Base-by-base conservation (phyloP, 2,113 vertebrate species). In the Petaurus breviceps region DNA sequence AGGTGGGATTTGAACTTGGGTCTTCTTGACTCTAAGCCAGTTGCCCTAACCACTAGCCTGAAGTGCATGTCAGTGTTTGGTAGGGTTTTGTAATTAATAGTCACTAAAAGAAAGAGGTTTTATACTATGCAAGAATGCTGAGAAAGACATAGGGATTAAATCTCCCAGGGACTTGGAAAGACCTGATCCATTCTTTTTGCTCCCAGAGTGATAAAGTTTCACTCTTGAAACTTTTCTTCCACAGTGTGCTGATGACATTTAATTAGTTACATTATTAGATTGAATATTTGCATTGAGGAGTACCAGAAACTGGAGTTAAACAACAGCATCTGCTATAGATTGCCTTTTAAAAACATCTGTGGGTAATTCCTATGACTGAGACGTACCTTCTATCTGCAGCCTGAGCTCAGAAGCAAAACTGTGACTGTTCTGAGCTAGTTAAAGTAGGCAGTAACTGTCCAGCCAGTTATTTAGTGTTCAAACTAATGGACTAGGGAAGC, bases 301-400 rank as follows among this genome's bases (percentile, higher is more conserved):
- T 93, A 47, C 93, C 92, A 92, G 91, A 96, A 97, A 91, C 93
- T 50, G 47, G 51, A 89, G 43, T 89, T 93, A 49, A 49, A 77
- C 96, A 93, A 91, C 92, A 84, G 37, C n/a, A 23, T 84, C 23
- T 84, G 68, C n/a, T 84, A 22, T 8, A 43, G 37, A 49, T 84
- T 90, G 12, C 19, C 53, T 89, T 89, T 68, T 90, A n/a, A 89
- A 94, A 96, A 95, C 95, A 84, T 50, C 90, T 24, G 50, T n/a
- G 31, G 16, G 3, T n/a, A 77, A n/a, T 94, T 95, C 92, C 23
- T 93, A 92, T 94, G 91, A 47, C 19, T 25, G 51, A 84, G n/a
- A 22, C 8, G n/a, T n/a, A 43, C 37, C 68, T 84, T 84, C 68
- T n/a, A 43, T 84, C n/a, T 43, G n/a, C 2, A 51, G 52, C 37